phyloP scores from a whole-genome alignment of 2,888 invertebrate species.

The Ypsolopha sequella region DNA sequence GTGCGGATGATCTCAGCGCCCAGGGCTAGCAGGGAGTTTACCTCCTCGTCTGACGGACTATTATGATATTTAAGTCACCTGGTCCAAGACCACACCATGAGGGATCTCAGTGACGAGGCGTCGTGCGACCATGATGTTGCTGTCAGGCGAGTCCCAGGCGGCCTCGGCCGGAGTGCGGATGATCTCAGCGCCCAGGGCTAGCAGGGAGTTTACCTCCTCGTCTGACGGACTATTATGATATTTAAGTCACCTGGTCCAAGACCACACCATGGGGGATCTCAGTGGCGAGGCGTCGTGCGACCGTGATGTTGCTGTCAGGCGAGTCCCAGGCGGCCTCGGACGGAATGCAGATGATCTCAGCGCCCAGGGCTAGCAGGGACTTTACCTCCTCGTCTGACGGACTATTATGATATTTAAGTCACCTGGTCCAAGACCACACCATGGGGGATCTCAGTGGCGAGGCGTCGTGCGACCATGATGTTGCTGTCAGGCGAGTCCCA shows the following conservation, averaged over 20 bases:
- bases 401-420: too few relatives aligned
- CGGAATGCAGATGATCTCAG: too few relatives aligned
- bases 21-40: conserved; percentile 86
- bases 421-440: too few relatives aligned
- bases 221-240: conserved; percentile 97
- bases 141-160: conserved; percentile 87
- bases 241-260: conserved; percentile 94
- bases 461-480: too few relatives aligned
- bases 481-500: too few relatives aligned
- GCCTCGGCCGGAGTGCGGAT: conserved; percentile 96
- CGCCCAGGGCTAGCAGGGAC: too few relatives aligned
- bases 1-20: conserved; percentile 97
- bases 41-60: conserved; percentile 99
- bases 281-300: too few relatives aligned
- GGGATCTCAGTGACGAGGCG: conserved; percentile 88
- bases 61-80: conserved; percentile 91
- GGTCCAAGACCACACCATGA: conserved; percentile 92
- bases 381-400: too few relatives aligned
- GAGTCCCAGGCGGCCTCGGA: too few relatives aligned
- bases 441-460: too few relatives aligned
- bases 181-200: conserved; percentile 94
- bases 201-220: conserved; percentile 93
- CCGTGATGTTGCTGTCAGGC: too few relatives aligned
- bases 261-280: too few relatives aligned
- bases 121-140: conserved; percentile 91